Conservation (phyloP, 1,140 invertebrate genomes). For the Harpegnathos saltator region DNA sequence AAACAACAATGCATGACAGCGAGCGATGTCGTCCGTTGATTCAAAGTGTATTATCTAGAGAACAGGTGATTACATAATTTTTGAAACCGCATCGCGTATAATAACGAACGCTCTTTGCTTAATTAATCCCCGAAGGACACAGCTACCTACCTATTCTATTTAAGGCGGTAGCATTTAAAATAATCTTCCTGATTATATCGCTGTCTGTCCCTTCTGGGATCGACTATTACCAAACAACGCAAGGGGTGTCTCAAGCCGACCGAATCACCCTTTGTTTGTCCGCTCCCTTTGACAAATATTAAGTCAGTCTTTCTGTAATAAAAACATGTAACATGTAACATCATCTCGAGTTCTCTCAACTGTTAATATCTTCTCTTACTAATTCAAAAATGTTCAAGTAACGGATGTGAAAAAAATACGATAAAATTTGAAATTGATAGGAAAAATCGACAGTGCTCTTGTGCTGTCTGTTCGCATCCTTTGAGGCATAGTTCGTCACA, state of each 20-base stretch:
- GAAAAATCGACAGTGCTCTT: neutral
- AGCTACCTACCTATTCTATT: neutral
- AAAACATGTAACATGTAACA: neutral
- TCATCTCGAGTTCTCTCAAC: too few species aligned
- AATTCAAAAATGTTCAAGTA: too few species aligned
- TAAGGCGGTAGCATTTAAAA: conserved; percentile 7
- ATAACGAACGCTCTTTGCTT: conserved; percentile 46
- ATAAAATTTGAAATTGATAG: too few species aligned
- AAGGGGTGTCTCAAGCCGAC: neutral
- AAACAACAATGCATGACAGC: conserved; percentile 11
- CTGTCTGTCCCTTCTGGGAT: neutral
- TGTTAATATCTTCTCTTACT: too few species aligned
- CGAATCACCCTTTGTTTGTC: neutral
- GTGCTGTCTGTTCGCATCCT: too few species aligned
- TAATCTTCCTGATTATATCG: conserved; percentile 17
- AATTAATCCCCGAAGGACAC: conserved; percentile 33
- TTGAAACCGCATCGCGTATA: neutral
- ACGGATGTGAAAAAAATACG: too few species aligned
- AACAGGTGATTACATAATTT: conserved; percentile 22
- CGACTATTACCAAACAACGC: neutral
- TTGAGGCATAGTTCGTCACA: too few species aligned
- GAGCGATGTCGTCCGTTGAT: conserved; percentile 27
- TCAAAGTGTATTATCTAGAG: conserved; percentile 33
- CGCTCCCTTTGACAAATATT: neutral
- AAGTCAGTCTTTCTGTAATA: neutral